A percentile compares a stretch with the other conserved stretches of the same genome.
These are phyloP conservation scores for Sclerurus mexicanus DNA, from an alignment of 2,113 vertebrate genomes.

Conservation along the genomic window DNA sequence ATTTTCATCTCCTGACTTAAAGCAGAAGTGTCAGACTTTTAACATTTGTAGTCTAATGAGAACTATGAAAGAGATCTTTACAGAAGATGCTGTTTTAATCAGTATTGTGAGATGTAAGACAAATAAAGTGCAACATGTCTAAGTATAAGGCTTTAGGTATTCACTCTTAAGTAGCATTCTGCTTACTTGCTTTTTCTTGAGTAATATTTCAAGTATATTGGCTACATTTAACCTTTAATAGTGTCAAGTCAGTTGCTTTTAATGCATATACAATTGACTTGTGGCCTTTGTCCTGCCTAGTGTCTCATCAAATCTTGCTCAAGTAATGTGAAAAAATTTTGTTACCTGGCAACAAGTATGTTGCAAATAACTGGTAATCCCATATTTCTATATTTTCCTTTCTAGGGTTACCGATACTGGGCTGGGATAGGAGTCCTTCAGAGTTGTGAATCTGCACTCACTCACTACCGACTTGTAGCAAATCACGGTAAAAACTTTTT, in stretches of 20 bases:
- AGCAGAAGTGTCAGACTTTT: neutral
- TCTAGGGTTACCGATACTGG: constrained; percentile 96
- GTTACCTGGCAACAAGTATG: neutral
- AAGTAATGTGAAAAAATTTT: neutral
- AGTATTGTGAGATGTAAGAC: neutral
- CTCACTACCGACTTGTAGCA: constrained; percentile 93
- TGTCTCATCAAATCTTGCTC: neutral
- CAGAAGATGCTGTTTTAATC: neutral
- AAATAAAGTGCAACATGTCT: neutral
- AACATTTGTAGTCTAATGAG: neutral
- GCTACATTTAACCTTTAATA: neutral
- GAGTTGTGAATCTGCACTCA: constrained; percentile 96
- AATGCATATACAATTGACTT: neutral
- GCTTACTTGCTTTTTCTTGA: neutral
- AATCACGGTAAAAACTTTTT: constrained; percentile 85
- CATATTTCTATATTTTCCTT: neutral
- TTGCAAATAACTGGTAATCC: neutral
- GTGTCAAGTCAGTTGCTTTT: neutral
- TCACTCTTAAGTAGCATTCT: neutral
- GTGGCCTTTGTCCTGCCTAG: neutral
- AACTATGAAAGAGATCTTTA: neutral
- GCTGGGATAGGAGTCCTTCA: constrained; percentile 95
- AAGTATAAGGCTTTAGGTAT: neutral
- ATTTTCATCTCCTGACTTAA: neutral
- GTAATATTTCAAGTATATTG: neutral